Conservation (phyloP, 2,113 vertebrate species). For the Plectropomus leopardus region DNA sequence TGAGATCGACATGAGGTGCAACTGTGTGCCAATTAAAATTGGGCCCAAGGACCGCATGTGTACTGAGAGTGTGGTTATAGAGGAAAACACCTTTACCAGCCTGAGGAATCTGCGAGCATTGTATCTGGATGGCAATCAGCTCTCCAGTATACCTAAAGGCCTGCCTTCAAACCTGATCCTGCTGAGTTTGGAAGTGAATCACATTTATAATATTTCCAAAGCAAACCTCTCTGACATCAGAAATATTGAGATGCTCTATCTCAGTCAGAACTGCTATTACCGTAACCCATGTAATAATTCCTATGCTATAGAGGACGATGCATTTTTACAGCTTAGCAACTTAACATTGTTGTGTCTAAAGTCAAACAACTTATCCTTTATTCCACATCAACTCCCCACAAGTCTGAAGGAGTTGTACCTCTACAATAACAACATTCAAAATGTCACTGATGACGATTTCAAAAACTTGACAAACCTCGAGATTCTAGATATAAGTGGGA, state of each 20-base stretch:
- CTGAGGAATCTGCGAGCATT: conserved; percentile 87
- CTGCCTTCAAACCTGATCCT: conserved; percentile 88
- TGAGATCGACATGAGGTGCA: conserved; percentile 95
- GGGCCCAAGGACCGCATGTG: conserved; percentile 91
- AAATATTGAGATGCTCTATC: conserved; percentile 88
- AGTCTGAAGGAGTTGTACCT: conserved; percentile 91
- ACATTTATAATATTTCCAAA: conserved; percentile 86
- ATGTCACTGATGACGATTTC: conserved; percentile 86
- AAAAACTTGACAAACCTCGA: conserved; percentile 87
- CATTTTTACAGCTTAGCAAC: conserved; percentile 87
- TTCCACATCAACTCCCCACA: conserved; percentile 87
- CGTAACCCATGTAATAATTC: conserved; percentile 93
- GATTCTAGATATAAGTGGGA: conserved; percentile 94
- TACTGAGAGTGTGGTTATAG: conserved; percentile 70
- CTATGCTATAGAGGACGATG: conserved; percentile 86
- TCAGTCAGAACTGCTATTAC: conserved; percentile 96
- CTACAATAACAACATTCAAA: conserved; percentile 91
- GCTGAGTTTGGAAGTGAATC: conserved; percentile 94
- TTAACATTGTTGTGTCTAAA: conserved; percentile 92
- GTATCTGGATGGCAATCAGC: conserved; percentile 94
- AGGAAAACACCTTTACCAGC: conserved; percentile 84
- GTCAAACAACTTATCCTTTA: conserved; percentile 90
- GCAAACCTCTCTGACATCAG: conserved; percentile 87
- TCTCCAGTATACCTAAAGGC: conserved; percentile 87
- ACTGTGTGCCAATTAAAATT: conserved; percentile 90